Percentiles rank a stretch among this genome's conserved stretches.
phyloP scores from a whole-genome alignment of 2,888 invertebrate genomes.

The Drosophila testacea region DNA sequence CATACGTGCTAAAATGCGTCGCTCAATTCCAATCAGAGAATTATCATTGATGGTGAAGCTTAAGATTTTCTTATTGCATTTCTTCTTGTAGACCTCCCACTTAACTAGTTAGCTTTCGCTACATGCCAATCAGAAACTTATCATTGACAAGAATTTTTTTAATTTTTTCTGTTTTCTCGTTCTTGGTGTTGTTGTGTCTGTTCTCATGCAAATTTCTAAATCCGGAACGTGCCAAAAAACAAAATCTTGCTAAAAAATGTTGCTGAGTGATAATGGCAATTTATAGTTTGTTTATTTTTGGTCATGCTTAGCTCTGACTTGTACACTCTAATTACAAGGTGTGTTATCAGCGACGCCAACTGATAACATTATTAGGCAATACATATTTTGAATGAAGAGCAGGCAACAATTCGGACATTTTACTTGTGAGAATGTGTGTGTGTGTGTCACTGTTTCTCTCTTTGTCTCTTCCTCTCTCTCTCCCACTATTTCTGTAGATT shows the following conservation, averaged over 20 bases:
- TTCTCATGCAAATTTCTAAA: conserved; percentile 5
- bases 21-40: conserved; percentile 32
- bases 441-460: conserved; percentile 8
- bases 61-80: conserved; percentile 2
- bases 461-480: not conserved
- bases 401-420: conserved; percentile 33
- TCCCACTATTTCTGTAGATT: conserved; percentile 5
- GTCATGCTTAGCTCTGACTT: conserved; percentile 41
- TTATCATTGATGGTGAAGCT: conserved; percentile 19
- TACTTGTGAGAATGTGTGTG: conserved; percentile 10
- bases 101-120: not conserved
- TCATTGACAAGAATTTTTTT: conserved; percentile 9
- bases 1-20: conserved; percentile 54
- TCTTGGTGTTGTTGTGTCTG: conserved; percentile 1
- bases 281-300: conserved; percentile 46
- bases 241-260: conserved; percentile 28
- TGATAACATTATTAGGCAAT: conserved; percentile 57
- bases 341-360: conserved; percentile 41
- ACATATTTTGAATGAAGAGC: conserved; percentile 45
- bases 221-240: conserved; percentile 39
- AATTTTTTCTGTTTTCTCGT: not conserved
- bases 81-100: not conserved
- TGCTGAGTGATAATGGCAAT: conserved; percentile 25
- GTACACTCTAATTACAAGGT: conserved; percentile 12
- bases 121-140: conserved; percentile 2